phyloP scores from a whole-genome alignment of 37 sponge, comb jelly and placozoan genomes.

The Cladorhizidae sp. region DNA sequence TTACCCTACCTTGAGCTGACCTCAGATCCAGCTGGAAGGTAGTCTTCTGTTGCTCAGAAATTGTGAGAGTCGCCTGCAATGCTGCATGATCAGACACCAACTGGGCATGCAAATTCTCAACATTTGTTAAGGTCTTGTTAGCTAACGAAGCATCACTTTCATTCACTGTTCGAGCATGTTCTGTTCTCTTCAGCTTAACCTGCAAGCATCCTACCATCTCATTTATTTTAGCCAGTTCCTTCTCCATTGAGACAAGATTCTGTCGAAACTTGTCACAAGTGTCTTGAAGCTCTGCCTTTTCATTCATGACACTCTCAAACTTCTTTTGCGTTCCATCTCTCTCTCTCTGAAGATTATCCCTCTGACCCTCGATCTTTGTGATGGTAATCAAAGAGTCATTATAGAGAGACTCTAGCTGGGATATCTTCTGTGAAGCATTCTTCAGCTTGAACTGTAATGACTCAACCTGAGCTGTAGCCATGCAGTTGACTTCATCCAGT shows the following conservation, averaged over 20 bases:
- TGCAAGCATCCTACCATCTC: constrained; percentile 17
- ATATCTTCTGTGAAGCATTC: constrained; percentile 11
- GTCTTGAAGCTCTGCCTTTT: constrained; percentile 26
- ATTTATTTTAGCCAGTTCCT: constrained; percentile 8
- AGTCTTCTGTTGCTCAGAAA: constrained; percentile 22
- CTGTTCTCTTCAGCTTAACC: constrained; percentile 20
- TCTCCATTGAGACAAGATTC: constrained; percentile 9
- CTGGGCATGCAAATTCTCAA: constrained; percentile 33
- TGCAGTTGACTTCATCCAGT: constrained; percentile 47
- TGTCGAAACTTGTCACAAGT: constrained; percentile 17
- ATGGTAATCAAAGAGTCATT: constrained; percentile 31
- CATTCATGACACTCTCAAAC: constrained; percentile 20
- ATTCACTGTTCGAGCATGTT: constrained; percentile 3
- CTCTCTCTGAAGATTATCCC: constrained; percentile 38
- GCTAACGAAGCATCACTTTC: constrained; percentile 8
- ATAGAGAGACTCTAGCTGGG: constrained; percentile 12
- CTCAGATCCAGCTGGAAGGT: constrained; percentile 39
- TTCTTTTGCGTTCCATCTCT: constrained; percentile 24
- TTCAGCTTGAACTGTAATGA: constrained; percentile 38
- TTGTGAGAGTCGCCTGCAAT: constrained; percentile 49
- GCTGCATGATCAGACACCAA: constrained; percentile 32
- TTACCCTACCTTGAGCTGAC: constrained; percentile 14
- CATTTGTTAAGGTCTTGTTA: not conserved
- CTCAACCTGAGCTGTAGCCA: constrained; percentile 29
- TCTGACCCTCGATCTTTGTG: constrained; percentile 32